A percentile compares a stretch with the other conserved stretches of the same genome.
These are phyloP conservation scores for Tolmerus cingulatus DNA, from an alignment of 2,888 invertebrate genomes.

Conservation along the genomic window DNA sequence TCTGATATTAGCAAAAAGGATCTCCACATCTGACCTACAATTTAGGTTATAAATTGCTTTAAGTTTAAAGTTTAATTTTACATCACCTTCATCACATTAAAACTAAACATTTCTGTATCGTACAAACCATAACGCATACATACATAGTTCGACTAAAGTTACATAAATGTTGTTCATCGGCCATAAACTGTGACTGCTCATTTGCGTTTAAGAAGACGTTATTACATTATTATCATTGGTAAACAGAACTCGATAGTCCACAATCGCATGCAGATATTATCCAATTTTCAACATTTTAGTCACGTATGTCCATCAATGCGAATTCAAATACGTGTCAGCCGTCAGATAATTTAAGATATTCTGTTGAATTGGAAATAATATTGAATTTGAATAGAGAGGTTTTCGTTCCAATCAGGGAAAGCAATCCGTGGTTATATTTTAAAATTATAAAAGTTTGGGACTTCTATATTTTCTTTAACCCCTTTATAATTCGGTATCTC, in stretches of 20 bases:
- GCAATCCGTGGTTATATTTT: neutral
- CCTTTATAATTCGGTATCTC: too few relatives aligned
- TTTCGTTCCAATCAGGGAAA: neutral
- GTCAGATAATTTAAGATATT: neutral
- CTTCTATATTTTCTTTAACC: too few relatives aligned
- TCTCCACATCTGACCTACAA: too few relatives aligned
- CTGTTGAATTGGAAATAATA: neutral
- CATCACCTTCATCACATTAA: neutral
- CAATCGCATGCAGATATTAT: neutral
- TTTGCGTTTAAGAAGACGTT: too few relatives aligned
- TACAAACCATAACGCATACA: neutral
- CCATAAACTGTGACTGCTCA: too few relatives aligned
- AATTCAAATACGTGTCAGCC: too few relatives aligned
- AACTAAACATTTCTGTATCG: neutral
- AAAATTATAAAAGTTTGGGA: neutral
- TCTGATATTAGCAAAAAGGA: too few relatives aligned
- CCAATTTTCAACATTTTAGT: neutral
- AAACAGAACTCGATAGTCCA: neutral
- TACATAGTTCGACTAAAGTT: too few relatives aligned
- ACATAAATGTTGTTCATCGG: too few relatives aligned
- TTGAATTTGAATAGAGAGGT: neutral
- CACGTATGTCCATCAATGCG: neutral
- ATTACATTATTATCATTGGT: neutral
- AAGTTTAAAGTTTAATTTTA: neutral
- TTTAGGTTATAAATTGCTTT: neutral